These are phyloP conservation scores for Chelonus insularis DNA, from an alignment of 1,140 invertebrate genomes.

Conservation along the genomic window DNA sequence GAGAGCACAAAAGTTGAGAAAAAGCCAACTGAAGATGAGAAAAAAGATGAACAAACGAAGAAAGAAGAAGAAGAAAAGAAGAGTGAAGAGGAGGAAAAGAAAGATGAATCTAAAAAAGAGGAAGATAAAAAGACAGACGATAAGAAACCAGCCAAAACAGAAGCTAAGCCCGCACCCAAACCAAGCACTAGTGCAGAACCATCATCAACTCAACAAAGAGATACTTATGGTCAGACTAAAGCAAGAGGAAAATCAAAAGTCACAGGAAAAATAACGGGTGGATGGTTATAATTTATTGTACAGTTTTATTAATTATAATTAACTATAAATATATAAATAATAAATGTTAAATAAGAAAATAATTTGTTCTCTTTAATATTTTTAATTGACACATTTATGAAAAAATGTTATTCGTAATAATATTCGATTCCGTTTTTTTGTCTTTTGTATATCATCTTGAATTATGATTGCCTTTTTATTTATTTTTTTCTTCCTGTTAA, in stretches of 20 bases:
- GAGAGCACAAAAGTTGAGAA: slow-evolving; percentile 23
- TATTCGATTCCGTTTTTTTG: background rate
- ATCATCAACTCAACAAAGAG: background rate
- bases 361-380: no score
- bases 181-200: slow-evolving; percentile 25
- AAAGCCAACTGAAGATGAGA: slow-evolving; percentile 17
- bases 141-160: slow-evolving; percentile 30
- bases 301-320: no score
- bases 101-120: slow-evolving; percentile 18
- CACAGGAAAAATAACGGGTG: slow-evolving; percentile 68
- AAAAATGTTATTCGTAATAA: background rate
- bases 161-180: slow-evolving; percentile 18
- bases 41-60: slow-evolving; percentile 19
- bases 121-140: slow-evolving; percentile 22
- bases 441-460: background rate
- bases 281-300: slow-evolving; percentile 68
- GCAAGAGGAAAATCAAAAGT: slow-evolving; percentile 68
- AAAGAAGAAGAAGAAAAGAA: slow-evolving; percentile 19
- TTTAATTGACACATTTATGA: no score
- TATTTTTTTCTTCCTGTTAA: slow-evolving; percentile 21
- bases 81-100: slow-evolving; percentile 11
- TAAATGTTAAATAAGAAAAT: no score
- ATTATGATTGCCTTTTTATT: slow-evolving; percentile 9
- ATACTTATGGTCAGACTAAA: slow-evolving; percentile 41
- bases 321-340: no score